Percentiles rank a stretch among this genome's conserved stretches.
Evolutionary conservation across 1,140 invertebrate species (phyloP).

Genomic region (Whitmania pigra): DNA sequence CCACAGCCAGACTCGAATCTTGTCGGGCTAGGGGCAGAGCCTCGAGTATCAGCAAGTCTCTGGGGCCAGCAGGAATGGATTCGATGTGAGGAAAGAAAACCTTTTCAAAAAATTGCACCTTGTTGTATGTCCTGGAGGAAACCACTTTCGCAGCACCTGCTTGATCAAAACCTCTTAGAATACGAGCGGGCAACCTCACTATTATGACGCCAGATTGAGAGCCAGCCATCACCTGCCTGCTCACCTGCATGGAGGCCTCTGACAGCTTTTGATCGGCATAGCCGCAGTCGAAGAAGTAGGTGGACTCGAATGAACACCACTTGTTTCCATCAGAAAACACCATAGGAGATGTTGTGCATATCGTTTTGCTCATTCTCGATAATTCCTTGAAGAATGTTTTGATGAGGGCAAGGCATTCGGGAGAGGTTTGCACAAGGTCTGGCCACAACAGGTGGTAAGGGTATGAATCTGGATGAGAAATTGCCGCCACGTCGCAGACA

Average conservation of each 20-base stretch:
- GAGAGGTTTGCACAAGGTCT: not conserved
- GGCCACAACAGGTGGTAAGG: slow-evolving; percentile 20
- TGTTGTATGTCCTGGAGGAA: slow-evolving; percentile 9
- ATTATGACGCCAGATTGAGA: slow-evolving; percentile 6
- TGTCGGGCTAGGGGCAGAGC: slow-evolving; percentile 7
- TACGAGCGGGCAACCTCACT: slow-evolving; percentile 14
- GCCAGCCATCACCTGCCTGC: slow-evolving; percentile 5
- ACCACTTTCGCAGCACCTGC: not conserved
- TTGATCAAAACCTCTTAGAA: not conserved
- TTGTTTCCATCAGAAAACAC: slow-evolving; percentile 19
- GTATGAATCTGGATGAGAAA: slow-evolving; percentile 8
- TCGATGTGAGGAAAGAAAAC: slow-evolving; percentile 23
- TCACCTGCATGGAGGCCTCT: not conserved
- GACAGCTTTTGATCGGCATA: not conserved
- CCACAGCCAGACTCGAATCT: not conserved
- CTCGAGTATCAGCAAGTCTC: slow-evolving; percentile 22
- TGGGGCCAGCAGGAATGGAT: not conserved
- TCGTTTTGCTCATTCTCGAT: not conserved
- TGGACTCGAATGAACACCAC: slow-evolving; percentile 6
- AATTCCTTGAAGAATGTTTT: slow-evolving; percentile 18
- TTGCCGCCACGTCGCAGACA: slow-evolving; percentile 12
- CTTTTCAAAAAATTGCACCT: slow-evolving; percentile 21
- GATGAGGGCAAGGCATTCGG: slow-evolving; percentile 8
- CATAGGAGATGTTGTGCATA: not conserved
- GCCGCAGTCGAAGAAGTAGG: slow-evolving; percentile 14